phyloP scores from a whole-genome alignment of 1,140 invertebrate genomes.

The Triops cancriformis region DNA sequence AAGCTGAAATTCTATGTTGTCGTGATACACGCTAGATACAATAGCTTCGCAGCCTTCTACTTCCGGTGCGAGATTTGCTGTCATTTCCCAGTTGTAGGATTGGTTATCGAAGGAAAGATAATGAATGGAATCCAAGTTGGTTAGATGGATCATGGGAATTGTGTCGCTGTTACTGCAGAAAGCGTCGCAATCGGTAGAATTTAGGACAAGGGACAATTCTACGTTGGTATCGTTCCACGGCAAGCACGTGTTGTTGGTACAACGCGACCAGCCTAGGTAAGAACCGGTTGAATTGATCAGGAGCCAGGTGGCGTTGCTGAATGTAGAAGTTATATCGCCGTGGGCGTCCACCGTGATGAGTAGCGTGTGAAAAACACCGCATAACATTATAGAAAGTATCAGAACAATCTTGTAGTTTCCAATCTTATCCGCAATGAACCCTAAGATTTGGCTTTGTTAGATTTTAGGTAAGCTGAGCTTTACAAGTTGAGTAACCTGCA shows the following conservation, averaged over 20 bases:
- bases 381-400: constrained; percentile 58
- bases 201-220: neutral
- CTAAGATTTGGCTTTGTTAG: constrained; percentile 36
- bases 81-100: neutral
- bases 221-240: neutral
- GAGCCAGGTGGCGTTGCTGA: constrained; percentile 16
- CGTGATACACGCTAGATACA: neutral
- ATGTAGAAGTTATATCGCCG: constrained; percentile 30
- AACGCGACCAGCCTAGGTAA: neutral
- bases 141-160: neutral
- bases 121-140: neutral
- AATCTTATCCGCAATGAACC: constrained; percentile 69
- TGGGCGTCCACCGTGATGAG: constrained; percentile 41
- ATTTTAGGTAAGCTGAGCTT: neutral
- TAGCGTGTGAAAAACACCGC: constrained; percentile 61
- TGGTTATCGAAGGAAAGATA: neutral
- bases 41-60: neutral
- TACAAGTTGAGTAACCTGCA: constrained; percentile 48
- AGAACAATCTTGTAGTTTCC: constrained; percentile 70
- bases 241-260: neutral
- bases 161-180: neutral
- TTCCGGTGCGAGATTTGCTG: neutral
- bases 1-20: neutral
- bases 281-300: neutral
- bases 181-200: neutral